Evolutionary conservation across 2,113 vertebrate genomes (phyloP).

Genomic region (Aptenodytes forsteri): DNA sequence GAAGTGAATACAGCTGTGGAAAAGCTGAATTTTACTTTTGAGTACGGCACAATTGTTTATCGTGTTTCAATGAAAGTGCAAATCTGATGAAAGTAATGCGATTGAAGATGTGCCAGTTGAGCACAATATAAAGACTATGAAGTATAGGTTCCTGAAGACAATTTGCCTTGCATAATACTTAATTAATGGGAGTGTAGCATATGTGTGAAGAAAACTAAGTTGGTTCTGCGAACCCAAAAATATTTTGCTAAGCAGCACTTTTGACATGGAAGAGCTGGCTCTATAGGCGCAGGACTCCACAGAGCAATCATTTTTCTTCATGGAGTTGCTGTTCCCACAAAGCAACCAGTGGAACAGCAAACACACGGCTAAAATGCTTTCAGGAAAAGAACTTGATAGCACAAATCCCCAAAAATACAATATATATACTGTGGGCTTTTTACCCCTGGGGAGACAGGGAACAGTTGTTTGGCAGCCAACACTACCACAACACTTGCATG

Average conservation of each 20-base stretch:
- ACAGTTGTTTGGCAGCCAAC: neutral
- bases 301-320: neutral
- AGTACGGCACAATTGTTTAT: neutral
- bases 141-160: neutral
- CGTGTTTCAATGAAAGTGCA: rapidly evolving
- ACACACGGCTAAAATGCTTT: neutral
- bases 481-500: neutral
- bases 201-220: neutral
- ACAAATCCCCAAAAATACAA: neutral
- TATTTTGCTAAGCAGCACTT: neutral
- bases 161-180: neutral
- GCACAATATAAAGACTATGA: neutral
- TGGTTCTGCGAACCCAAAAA: neutral
- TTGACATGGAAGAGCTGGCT: neutral
- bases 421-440: neutral
- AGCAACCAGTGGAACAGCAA: neutral
- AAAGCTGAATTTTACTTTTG: neutral
- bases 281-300: neutral
- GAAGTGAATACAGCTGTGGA: neutral
- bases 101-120: neutral
- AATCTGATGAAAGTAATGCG: neutral
- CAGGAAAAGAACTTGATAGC: neutral
- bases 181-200: neutral
- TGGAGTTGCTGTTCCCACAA: neutral
- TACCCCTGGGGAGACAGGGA: neutral